These are phyloP conservation scores for Adineta ricciae DNA, from an alignment of 2,888 invertebrate species.

Conservation along the genomic window DNA sequence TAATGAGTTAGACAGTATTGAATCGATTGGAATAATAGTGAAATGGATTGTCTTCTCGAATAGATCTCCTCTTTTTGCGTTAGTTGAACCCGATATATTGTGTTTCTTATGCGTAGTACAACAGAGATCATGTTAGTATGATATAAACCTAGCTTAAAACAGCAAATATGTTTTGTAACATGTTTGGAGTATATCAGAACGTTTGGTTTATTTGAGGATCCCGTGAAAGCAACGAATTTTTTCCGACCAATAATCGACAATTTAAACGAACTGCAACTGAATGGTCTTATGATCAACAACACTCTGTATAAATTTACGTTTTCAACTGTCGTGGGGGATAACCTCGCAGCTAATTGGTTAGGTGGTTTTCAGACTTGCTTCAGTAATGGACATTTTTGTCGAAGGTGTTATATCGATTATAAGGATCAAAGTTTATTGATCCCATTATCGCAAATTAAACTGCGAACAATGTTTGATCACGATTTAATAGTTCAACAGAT, in stretches of 20 bases:
- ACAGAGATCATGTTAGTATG: too few species aligned
- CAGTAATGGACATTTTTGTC: background rate
- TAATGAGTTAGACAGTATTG: too few species aligned
- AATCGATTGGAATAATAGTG: too few species aligned
- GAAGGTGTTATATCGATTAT: background rate
- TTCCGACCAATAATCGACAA: background rate
- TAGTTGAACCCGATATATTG: too few species aligned
- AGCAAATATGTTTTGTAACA: too few species aligned
- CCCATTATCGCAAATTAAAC: background rate
- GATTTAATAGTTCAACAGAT: background rate
- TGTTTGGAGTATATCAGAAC: too few species aligned
- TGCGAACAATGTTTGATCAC: background rate
- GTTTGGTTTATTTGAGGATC: background rate
- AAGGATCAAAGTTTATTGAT: background rate
- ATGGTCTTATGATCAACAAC: background rate
- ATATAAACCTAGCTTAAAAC: background rate
- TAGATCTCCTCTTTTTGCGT: too few species aligned
- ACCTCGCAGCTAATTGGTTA: background rate
- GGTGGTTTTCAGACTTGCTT: background rate
- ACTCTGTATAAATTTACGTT: background rate
- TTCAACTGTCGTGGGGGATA: background rate
- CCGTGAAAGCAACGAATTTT: background rate
- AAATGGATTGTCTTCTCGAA: too few species aligned
- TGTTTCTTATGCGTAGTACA: too few species aligned
- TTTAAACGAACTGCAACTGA: background rate